Percentiles rank a stretch among this genome's conserved stretches.
Conservation (phyloP, 2,113 vertebrate species). For the Scortum barcoo region DNA sequence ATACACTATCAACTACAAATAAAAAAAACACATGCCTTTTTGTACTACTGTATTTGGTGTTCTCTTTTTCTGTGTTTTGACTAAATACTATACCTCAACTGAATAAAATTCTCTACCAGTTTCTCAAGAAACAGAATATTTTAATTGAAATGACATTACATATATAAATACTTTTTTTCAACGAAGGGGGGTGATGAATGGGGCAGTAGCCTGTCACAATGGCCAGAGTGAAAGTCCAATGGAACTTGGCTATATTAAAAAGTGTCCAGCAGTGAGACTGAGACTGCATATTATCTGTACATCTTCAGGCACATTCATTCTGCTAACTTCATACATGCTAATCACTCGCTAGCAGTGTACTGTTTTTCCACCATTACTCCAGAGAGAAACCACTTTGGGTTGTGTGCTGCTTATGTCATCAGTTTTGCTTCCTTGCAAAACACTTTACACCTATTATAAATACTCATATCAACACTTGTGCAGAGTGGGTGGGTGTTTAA, state of each 20-base stretch:
- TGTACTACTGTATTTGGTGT: background rate
- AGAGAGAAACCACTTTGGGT: constrained; percentile 44
- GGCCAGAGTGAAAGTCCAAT: too few relatives aligned
- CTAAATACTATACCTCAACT: background rate
- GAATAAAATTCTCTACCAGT: background rate
- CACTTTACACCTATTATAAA: constrained; percentile 58
- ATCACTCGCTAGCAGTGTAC: background rate
- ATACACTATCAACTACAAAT: background rate
- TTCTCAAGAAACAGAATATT: background rate
- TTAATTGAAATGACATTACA: too few relatives aligned
- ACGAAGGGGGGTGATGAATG: too few relatives aligned
- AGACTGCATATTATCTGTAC: too few relatives aligned
- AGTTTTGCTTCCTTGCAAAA: constrained; percentile 25
- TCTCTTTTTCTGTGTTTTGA: constrained; percentile 3
- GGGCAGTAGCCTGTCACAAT: too few relatives aligned
- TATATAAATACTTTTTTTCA: background rate
- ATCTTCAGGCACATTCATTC: too few relatives aligned
- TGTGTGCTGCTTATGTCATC: constrained; percentile 42
- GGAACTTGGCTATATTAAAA: too few relatives aligned
- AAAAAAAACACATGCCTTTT: background rate
- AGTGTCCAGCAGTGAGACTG: too few relatives aligned
- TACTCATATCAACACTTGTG: constrained; percentile 22
- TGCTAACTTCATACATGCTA: background rate
- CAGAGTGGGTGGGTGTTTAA: constrained; percentile 10
- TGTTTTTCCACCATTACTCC: constrained; percentile 54